These are phyloP conservation scores for Chloroclysta siterata DNA, from an alignment of 2,888 invertebrate species.

Conservation along the genomic window DNA sequence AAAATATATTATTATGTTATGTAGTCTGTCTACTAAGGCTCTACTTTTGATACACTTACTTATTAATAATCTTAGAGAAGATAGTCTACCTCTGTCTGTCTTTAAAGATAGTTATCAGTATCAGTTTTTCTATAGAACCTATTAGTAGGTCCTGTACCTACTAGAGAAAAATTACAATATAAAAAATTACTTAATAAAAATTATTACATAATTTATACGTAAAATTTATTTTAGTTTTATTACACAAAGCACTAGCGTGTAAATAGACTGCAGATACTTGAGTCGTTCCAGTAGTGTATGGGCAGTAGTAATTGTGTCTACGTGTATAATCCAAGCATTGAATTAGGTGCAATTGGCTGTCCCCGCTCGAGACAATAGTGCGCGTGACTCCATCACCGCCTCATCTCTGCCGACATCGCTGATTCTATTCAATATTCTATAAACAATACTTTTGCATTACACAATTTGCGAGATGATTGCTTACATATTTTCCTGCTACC, in stretches of 20 bases:
- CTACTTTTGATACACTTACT: too few species aligned
- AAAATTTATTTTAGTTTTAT: neutral
- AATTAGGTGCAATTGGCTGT: slow-evolving; percentile 58
- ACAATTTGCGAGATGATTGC: slow-evolving; percentile 52
- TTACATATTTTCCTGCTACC: slow-evolving; percentile 51
- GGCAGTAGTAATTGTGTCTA: slow-evolving; percentile 49
- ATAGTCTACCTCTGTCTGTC: too few species aligned
- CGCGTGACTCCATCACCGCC: slow-evolving; percentile 68
- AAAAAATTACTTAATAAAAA: too few species aligned
- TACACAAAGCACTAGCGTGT: slow-evolving; percentile 1
- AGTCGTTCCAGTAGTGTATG: slow-evolving; percentile 55
- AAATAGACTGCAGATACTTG: slow-evolving; percentile 40
- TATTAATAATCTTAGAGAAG: too few species aligned
- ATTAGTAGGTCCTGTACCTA: too few species aligned
- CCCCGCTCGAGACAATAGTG: slow-evolving; percentile 64
- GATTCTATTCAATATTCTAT: slow-evolving; percentile 59
- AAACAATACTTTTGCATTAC: slow-evolving; percentile 57
- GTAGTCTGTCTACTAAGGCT: too few species aligned
- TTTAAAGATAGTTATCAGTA: too few species aligned
- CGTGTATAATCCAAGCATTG: slow-evolving; percentile 48
- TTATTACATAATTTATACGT: too few species aligned
- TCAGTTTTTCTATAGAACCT: too few species aligned
- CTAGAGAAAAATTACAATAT: too few species aligned
- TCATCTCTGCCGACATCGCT: slow-evolving; percentile 45
- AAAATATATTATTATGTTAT: too few species aligned